Conservation (phyloP, 2,797 vertebrate genomes). For the Enteromius viviparus region DNA sequence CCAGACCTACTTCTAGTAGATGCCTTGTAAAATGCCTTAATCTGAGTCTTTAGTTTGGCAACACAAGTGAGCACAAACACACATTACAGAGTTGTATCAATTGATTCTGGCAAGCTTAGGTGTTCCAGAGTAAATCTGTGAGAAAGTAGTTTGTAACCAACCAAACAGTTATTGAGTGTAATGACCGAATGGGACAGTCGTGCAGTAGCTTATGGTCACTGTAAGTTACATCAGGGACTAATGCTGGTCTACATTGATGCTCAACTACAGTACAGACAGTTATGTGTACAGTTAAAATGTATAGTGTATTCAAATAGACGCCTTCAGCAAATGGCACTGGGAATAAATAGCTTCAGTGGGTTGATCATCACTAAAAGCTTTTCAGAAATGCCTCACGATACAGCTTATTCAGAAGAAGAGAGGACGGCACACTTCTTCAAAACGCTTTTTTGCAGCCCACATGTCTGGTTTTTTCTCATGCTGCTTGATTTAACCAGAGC, state of each 20-base stretch:
- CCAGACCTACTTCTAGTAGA: background rate
- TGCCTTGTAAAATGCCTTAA: background rate
- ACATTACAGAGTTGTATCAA: background rate
- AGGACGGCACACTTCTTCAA: conserved; percentile 11
- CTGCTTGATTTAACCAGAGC: conserved; percentile 29
- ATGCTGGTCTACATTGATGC: background rate
- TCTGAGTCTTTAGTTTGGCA: background rate
- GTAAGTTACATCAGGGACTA: conserved; percentile 4
- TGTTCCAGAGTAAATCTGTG: background rate
- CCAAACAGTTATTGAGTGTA: background rate
- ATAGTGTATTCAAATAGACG: conserved; percentile 27
- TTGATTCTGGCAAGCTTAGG: background rate
- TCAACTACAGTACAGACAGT: conserved; percentile 29
- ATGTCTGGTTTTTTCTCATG: conserved; percentile 31
- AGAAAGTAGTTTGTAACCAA: background rate
- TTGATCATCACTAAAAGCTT: conserved; percentile 47
- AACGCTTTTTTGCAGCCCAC: conserved; percentile 23
- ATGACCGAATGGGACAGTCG: background rate
- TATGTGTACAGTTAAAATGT: conserved; percentile 36
- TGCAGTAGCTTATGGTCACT: background rate
- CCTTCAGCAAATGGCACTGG: conserved; percentile 42
- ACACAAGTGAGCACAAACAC: conserved; percentile 8
- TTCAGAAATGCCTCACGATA: conserved; percentile 31
- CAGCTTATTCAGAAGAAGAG: conserved; percentile 22
- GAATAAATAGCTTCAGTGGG: conserved; percentile 52